These are phyloP conservation scores for Argopecten irradians DNA, from an alignment of 1,140 invertebrate genomes.

Conservation along the genomic window DNA sequence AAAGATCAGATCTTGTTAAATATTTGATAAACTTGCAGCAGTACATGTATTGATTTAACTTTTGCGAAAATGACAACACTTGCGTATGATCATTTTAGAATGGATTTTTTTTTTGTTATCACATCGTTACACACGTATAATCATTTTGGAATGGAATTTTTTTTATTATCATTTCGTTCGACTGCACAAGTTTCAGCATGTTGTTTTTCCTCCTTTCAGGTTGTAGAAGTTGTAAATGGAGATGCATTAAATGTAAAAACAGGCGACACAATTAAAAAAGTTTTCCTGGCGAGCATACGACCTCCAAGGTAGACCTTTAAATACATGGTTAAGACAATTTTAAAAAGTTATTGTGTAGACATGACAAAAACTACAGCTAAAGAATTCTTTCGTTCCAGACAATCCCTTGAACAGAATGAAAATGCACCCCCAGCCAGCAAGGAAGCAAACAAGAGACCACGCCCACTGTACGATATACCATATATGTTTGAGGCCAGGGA, in stretches of 20 bases:
- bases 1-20: too few relatives aligned
- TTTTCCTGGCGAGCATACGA: constrained; percentile 96
- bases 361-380: background rate
- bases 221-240: constrained; percentile 93
- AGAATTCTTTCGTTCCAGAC: constrained; percentile 36
- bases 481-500: constrained; percentile 99
- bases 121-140: too few relatives aligned
- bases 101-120: too few relatives aligned
- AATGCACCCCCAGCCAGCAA: constrained; percentile 51
- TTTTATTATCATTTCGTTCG: background rate
- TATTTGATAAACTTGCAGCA: too few relatives aligned
- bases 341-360: background rate
- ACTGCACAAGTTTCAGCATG: background rate
- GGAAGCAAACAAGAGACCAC: constrained; percentile 81
- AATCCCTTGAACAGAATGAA: constrained; percentile 41
- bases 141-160: background rate
- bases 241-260: constrained; percentile 93
- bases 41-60: too few relatives aligned
- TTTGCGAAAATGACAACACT: too few relatives aligned
- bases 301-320: constrained; percentile 84
- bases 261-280: constrained; percentile 88
- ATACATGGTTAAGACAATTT: background rate
- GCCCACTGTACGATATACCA: constrained; percentile 97
- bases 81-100: too few relatives aligned
- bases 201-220: constrained; percentile 65